Evolutionary conservation across 2,113 vertebrate species (phyloP).

Genomic region (Cyprinodon brontotheroides): DNA sequence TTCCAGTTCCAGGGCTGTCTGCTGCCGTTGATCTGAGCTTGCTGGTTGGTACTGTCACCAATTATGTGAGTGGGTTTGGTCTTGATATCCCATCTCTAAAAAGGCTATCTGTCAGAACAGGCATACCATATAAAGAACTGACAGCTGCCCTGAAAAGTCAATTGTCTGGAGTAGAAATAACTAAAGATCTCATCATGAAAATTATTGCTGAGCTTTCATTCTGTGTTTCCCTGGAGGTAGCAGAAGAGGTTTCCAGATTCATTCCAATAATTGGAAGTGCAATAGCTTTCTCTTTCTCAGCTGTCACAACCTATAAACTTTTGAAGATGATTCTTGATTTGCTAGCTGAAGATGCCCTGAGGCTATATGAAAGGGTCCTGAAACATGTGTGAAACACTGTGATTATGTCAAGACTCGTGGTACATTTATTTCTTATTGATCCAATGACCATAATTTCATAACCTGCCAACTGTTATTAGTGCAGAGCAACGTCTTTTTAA

Average conservation of each 20-base stretch:
- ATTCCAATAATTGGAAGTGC: constrained; percentile 14
- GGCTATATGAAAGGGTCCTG: accelerated
- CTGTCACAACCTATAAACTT: accelerated
- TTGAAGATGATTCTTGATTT: constrained; percentile 8
- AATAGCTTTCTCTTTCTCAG: neutral
- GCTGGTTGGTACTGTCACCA: accelerated
- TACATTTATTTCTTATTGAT: too few relatives aligned
- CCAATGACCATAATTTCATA: too few relatives aligned
- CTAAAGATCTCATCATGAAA: too few relatives aligned
- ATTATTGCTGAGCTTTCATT: too few relatives aligned
- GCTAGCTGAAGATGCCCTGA: constrained; percentile 27
- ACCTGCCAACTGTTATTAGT: too few relatives aligned
- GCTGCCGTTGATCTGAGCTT: neutral
- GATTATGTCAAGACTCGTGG: too few relatives aligned
- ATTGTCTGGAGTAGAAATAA: too few relatives aligned
- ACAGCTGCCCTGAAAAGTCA: too few relatives aligned
- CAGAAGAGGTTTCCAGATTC: constrained; percentile 2
- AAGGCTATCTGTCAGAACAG: neutral
- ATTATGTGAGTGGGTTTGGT: neutral
- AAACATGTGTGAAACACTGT: too few relatives aligned
- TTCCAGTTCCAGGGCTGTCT: neutral
- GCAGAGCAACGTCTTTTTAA: too few relatives aligned
- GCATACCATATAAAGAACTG: neutral
- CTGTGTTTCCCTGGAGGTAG: neutral
- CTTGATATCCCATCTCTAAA: neutral